These are phyloP conservation scores for Athene cunicularia DNA, from an alignment of 2,113 vertebrate genomes.

Conservation along the genomic window DNA sequence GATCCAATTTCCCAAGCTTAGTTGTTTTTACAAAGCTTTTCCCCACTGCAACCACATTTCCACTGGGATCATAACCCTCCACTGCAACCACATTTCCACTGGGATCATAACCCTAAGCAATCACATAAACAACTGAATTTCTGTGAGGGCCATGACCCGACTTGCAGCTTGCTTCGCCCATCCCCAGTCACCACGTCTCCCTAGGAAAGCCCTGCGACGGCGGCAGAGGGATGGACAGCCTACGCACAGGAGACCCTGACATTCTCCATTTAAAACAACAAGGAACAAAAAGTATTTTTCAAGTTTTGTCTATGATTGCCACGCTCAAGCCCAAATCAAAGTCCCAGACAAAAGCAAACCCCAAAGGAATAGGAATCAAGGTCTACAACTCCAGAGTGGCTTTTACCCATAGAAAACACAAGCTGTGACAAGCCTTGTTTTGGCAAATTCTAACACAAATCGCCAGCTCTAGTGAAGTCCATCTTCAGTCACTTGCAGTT, in stretches of 20 bases:
- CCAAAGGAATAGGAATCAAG: neutral
- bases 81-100: neutral
- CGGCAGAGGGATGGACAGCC: neutral
- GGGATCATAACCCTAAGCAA: neutral
- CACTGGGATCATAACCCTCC: neutral
- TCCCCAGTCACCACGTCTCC: neutral
- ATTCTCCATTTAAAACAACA: neutral
- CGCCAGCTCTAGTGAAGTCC: neutral
- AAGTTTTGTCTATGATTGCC: neutral
- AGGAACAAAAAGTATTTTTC: neutral
- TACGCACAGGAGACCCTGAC: fast-evolving
- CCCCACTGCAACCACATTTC: neutral
- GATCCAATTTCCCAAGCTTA: neutral
- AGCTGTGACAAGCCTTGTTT: neutral
- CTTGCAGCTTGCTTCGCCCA: neutral
- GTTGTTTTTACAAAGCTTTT: neutral
- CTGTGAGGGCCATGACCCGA: neutral
- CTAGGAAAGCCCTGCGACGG: neutral
- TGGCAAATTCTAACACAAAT: neutral
- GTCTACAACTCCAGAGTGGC: neutral
- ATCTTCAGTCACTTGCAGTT: neutral
- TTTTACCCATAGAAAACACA: neutral
- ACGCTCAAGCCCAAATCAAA: neutral
- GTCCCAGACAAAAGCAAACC: neutral
- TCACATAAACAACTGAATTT: neutral